These are phyloP conservation scores for Acipenser transmontanus DNA, from an alignment of 2,797 vertebrate species.

Conservation along the genomic window DNA sequence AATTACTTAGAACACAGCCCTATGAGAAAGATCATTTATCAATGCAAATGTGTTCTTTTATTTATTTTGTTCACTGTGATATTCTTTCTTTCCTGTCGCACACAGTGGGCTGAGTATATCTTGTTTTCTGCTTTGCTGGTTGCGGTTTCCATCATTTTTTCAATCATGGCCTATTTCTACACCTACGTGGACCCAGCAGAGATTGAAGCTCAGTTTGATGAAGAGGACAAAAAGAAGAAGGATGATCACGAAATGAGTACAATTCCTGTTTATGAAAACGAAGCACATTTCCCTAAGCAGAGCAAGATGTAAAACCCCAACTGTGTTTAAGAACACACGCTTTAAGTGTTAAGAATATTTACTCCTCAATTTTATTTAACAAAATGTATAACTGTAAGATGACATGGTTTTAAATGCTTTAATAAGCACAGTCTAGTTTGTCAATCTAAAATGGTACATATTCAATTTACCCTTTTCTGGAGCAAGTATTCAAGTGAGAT, in stretches of 20 bases:
- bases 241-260: slow-evolving; percentile 25
- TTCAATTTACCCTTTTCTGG: too few relatives aligned
- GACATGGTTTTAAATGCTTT: background rate
- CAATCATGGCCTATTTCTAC: slow-evolving; percentile 85
- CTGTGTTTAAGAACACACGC: background rate
- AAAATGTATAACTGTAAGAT: background rate
- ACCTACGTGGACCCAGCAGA: slow-evolving; percentile 78
- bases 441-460: too few relatives aligned
- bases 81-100: slow-evolving; percentile 15
- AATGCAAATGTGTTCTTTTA: too few relatives aligned
- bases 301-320: slow-evolving; percentile 41
- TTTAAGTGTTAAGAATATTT: background rate
- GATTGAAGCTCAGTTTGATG: slow-evolving; percentile 71
- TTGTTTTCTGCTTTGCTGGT: slow-evolving; percentile 81
- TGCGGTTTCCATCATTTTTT: slow-evolving; percentile 79
- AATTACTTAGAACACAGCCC: too few relatives aligned
- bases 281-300: slow-evolving; percentile 3
- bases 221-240: slow-evolving; percentile 40
- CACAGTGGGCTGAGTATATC: slow-evolving; percentile 85
- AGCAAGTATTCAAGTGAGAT: too few relatives aligned
- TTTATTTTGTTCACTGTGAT: slow-evolving; percentile 4
- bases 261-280: slow-evolving; percentile 16
- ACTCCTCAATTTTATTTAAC: background rate
- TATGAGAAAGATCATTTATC: too few relatives aligned
- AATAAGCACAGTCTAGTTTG: too few relatives aligned